phyloP scores from a whole-genome alignment of 2,113 vertebrate species.

The Chionodraco myersi region DNA sequence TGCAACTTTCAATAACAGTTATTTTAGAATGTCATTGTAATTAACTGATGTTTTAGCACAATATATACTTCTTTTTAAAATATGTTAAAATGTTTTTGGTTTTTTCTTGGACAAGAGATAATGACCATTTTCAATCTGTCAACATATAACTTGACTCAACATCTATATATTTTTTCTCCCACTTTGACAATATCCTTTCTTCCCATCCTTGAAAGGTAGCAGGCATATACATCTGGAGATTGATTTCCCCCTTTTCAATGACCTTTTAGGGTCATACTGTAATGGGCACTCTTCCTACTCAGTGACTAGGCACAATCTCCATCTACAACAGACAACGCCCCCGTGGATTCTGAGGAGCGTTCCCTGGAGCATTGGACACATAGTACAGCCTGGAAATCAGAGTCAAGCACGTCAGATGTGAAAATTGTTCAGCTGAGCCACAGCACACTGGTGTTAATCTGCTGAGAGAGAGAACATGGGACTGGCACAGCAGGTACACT shows the following conservation, averaged over 20 bases:
- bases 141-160: neutral
- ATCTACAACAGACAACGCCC: conserved; percentile 50
- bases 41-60: neutral
- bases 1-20: neutral
- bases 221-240: conserved; percentile 71
- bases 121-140: neutral
- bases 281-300: conserved; percentile 77
- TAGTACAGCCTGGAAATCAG: conserved; percentile 47
- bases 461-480: conserved; percentile 1
- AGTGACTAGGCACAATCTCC: conserved; percentile 67
- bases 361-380: conserved; percentile 30
- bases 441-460: conserved; percentile 31
- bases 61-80: neutral
- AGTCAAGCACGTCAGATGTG: conserved; percentile 47
- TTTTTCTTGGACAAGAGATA: neutral
- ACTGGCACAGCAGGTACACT: neutral
- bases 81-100: neutral
- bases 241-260: conserved; percentile 69
- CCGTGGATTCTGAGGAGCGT: conserved; percentile 27
- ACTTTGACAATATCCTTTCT: conserved; percentile 21
- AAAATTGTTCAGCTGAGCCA: conserved; percentile 25
- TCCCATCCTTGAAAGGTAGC: conserved; percentile 40
- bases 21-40: neutral
- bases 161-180: conserved; percentile 1
- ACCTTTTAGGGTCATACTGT: conserved; percentile 71